Conservation (phyloP, 2,113 vertebrate species). For the Uria aalge region DNA sequence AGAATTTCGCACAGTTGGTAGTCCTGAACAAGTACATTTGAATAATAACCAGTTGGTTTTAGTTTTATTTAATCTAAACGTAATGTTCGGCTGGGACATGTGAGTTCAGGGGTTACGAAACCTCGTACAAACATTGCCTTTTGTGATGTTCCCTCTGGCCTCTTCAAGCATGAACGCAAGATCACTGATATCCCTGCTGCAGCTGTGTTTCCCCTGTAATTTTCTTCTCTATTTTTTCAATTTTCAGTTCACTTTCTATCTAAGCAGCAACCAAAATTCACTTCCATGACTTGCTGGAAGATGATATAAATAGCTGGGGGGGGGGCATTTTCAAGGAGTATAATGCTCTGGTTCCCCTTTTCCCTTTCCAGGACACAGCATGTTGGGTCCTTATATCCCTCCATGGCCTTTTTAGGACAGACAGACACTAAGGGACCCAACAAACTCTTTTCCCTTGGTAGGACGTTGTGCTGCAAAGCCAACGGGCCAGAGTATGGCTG, state of each 20-base stretch:
- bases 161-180: not conserved
- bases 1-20: conserved; percentile 39
- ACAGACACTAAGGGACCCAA: fast-evolving
- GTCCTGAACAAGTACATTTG: not conserved
- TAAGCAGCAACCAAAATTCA: not conserved
- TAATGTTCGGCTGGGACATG: not conserved
- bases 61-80: conserved; percentile 12
- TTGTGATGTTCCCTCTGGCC: not conserved
- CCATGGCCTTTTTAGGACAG: not conserved
- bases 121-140: not conserved
- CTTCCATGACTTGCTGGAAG: not conserved
- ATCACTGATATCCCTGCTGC: not conserved
- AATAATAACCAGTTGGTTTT: not conserved
- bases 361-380: fast-evolving
- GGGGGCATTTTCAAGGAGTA: not conserved
- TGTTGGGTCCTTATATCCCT: not conserved
- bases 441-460: not conserved
- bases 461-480: not conserved
- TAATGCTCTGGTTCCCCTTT: not conserved
- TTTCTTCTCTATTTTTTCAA: not conserved
- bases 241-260: not conserved
- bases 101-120: not conserved
- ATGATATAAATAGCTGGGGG: not conserved
- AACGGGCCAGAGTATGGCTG: fast-evolving
- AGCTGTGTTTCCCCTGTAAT: not conserved